Conservation (phyloP, 2,113 vertebrate genomes). For the Egretta garzetta region DNA sequence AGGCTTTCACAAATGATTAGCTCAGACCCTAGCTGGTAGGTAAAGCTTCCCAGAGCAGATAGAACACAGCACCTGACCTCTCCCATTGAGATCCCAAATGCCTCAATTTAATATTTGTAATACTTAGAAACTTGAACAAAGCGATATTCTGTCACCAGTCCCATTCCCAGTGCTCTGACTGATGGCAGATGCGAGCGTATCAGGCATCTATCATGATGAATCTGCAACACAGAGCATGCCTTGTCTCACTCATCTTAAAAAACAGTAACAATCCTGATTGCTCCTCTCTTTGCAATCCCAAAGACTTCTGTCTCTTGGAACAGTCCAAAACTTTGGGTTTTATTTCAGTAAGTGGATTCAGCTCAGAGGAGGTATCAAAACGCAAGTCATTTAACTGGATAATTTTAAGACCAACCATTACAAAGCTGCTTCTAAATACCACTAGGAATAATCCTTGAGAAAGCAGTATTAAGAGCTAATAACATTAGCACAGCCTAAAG, state of each 20-base stretch:
- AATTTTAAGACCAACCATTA: constrained; percentile 19
- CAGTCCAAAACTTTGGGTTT: background rate
- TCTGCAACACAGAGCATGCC: background rate
- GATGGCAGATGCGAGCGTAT: constrained; percentile 26
- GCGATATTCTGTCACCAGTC: constrained; percentile 10
- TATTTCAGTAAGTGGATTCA: background rate
- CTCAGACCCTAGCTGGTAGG: constrained; percentile 45
- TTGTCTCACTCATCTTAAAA: background rate
- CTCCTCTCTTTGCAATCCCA: background rate
- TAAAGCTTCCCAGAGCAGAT: constrained; percentile 10
- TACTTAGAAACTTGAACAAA: constrained; percentile 40
- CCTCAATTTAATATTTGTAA: constrained; percentile 31
- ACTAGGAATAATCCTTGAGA: constrained; percentile 23
- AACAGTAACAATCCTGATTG: background rate
- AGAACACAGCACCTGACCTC: constrained; percentile 36
- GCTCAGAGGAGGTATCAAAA: constrained; percentile 14
- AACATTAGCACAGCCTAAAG: constrained; percentile 8
- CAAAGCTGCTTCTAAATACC: constrained; percentile 39
- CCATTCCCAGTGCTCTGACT: constrained; percentile 7
- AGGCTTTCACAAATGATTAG: constrained; percentile 60
- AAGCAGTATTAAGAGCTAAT: constrained; percentile 10
- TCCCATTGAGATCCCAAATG: constrained; percentile 24
- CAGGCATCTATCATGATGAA: constrained; percentile 28
- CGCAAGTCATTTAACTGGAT: constrained; percentile 6
- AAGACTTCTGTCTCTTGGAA: background rate